A percentile compares a stretch with the other conserved stretches of the same genome.
Evolutionary conservation across 2,113 vertebrate species (phyloP).

Genomic region (Percina caprodes): DNA sequence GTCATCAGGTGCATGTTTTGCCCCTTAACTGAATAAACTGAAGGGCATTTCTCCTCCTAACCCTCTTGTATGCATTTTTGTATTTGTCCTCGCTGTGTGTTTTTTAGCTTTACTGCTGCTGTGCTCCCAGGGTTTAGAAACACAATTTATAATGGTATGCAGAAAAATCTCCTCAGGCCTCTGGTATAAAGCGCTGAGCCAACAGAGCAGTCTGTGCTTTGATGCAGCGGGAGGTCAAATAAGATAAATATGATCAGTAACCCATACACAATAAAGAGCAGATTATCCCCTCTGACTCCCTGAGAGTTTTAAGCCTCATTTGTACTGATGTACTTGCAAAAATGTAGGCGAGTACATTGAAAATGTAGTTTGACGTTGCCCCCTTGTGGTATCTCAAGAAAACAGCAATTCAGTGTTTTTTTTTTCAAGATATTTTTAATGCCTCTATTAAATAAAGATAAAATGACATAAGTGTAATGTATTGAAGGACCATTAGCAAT

Average conservation of each 20-base stretch:
- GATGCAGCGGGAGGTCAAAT: slow-evolving; percentile 58
- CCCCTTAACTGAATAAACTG: slow-evolving; percentile 20
- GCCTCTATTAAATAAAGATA: slow-evolving; percentile 11
- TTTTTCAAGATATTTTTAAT: slow-evolving; percentile 20
- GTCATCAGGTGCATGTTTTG: slow-evolving; percentile 20
- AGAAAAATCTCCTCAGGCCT: slow-evolving; percentile 57
- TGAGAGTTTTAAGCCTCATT: slow-evolving; percentile 22
- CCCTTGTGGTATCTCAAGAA: slow-evolving; percentile 73
- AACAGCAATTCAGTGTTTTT: slow-evolving; percentile 61
- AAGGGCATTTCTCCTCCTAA: slow-evolving; percentile 17
- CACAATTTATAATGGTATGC: slow-evolving; percentile 38
- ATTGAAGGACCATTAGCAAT: slow-evolving; percentile 1
- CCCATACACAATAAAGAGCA: slow-evolving; percentile 39
- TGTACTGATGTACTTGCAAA: neutral
- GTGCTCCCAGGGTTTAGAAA: slow-evolving; percentile 45
- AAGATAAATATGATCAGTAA: slow-evolving; percentile 62
- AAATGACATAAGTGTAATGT: slow-evolving; percentile 8
- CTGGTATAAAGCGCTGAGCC: slow-evolving; percentile 45
- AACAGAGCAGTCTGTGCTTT: slow-evolving; percentile 40
- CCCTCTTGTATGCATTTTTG: neutral
- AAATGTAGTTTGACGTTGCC: slow-evolving; percentile 69
- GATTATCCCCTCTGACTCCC: slow-evolving; percentile 26
- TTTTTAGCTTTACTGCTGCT: slow-evolving; percentile 18
- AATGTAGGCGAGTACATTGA: slow-evolving; percentile 7
- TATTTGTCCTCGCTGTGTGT: slow-evolving; percentile 30